Percentiles rank a stretch among this genome's conserved stretches.
Conservation (phyloP, 2,888 invertebrate genomes). For the Embidobia sp. region DNA sequence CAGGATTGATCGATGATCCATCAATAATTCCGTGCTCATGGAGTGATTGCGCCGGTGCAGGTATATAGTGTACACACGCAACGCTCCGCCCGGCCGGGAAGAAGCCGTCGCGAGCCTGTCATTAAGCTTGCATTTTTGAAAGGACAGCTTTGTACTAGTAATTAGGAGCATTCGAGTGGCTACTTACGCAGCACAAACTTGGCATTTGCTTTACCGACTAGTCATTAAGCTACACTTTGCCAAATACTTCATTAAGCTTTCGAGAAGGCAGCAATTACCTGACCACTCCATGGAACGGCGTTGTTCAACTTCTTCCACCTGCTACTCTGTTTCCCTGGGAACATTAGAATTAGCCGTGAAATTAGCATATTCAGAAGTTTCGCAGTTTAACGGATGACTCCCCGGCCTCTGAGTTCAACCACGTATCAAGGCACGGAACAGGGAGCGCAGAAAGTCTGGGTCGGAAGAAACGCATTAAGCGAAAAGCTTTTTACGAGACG, state of each 20-base stretch:
- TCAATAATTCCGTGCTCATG: conserved; percentile 7
- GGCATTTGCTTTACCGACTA: conserved; percentile 62
- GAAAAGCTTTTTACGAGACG: conserved; percentile 63
- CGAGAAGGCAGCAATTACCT: conserved; percentile 68
- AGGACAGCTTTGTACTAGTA: conserved; percentile 39
- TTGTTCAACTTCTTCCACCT: conserved; percentile 58
- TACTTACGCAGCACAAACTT: conserved; percentile 63
- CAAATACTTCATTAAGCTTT: conserved; percentile 70
- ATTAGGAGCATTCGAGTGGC: conserved; percentile 63
- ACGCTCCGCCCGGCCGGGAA: conserved; percentile 12
- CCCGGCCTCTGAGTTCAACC: conserved; percentile 62
- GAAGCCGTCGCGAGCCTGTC: conserved; percentile 23
- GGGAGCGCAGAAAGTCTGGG: conserved; percentile 54
- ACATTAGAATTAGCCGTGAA: conserved; percentile 73
- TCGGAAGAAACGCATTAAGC: conserved; percentile 60
- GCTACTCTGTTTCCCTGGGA: conserved; percentile 68
- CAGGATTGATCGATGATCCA: conserved; percentile 22
- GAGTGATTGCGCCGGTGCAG: too few species aligned
- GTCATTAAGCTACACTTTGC: conserved; percentile 64
- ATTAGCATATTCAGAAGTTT: conserved; percentile 74
- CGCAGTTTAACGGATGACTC: conserved; percentile 71
- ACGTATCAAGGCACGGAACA: conserved; percentile 64
- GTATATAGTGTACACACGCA: conserved; percentile 9
- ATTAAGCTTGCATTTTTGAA: conserved; percentile 48
- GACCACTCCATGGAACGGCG: conserved; percentile 66